These are phyloP conservation scores for Chloroceryle amazona DNA, from an alignment of 2,797 vertebrate genomes.

Conservation along the genomic window DNA sequence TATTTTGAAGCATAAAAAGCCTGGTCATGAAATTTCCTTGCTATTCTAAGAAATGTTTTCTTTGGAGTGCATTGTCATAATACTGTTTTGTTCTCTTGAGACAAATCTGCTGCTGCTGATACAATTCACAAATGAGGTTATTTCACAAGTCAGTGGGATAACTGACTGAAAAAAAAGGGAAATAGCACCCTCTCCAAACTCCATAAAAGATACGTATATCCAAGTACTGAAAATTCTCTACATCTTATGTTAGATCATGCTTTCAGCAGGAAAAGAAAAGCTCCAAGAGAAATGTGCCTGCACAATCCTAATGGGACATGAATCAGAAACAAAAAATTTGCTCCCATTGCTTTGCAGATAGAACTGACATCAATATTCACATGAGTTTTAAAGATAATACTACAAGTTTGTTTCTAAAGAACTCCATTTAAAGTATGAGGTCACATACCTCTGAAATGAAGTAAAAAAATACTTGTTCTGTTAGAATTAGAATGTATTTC, in stretches of 20 bases:
- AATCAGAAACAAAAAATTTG: neutral
- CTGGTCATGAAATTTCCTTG: neutral
- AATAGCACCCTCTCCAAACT: neutral
- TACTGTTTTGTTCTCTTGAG: neutral
- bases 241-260: neutral
- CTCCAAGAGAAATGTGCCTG: neutral
- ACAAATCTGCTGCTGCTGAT: neutral
- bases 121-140: neutral
- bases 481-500: neutral
- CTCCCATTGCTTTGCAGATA: neutral
- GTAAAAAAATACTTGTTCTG: neutral
- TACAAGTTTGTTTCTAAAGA: neutral
- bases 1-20: constrained; percentile 2
- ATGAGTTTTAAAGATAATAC: neutral
- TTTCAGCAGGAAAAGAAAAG: neutral
- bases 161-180: neutral
- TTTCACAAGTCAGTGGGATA: neutral
- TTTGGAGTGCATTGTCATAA: neutral
- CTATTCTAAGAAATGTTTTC: constrained; percentile 1
- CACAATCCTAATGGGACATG: neutral
- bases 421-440: neutral
- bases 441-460: neutral
- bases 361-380: neutral
- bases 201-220: neutral
- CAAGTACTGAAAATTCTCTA: neutral